These are phyloP conservation scores for Pachypeltis micranthus DNA, from an alignment of 1,140 invertebrate genomes.

Conservation along the genomic window DNA sequence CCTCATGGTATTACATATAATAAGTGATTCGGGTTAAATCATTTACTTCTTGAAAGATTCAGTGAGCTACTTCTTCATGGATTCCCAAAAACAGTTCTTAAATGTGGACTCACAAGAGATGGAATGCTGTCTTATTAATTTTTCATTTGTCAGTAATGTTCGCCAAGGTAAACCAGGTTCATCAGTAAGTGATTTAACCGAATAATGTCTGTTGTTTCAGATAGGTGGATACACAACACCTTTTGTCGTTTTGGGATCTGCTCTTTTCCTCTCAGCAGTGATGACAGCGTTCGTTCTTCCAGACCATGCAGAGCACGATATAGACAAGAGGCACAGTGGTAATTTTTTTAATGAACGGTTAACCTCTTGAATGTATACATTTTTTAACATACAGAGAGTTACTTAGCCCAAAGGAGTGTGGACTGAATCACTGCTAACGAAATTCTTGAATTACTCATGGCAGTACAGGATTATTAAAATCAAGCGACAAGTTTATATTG, in stretches of 20 bases:
- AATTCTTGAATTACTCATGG: too few relatives aligned
- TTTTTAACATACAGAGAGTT: background rate
- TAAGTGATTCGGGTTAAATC: too few relatives aligned
- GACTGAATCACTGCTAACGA: too few relatives aligned
- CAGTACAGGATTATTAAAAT: too few relatives aligned
- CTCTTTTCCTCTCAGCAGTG: constrained; percentile 60
- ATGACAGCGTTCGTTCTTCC: constrained; percentile 63
- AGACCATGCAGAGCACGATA: constrained; percentile 42
- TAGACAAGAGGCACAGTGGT: constrained; percentile 46
- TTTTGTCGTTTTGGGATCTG: constrained; percentile 68
- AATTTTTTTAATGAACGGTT: constrained; percentile 28
- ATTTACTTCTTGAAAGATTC: background rate
- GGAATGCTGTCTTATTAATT: background rate
- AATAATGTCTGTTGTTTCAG: too few relatives aligned
- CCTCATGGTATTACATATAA: too few relatives aligned
- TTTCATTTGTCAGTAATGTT: background rate
- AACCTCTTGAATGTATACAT: too few relatives aligned
- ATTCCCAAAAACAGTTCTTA: too few relatives aligned
- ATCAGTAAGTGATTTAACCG: too few relatives aligned
- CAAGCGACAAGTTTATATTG: too few relatives aligned
- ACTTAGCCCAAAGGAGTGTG: too few relatives aligned
- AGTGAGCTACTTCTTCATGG: too few relatives aligned
- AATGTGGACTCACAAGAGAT: background rate
- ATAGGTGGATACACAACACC: constrained; percentile 74
- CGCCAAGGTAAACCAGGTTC: background rate